A percentile compares a stretch with the other conserved stretches of the same genome.
Conservation (phyloP, 2,797 vertebrate species). For the Argya squamiceps region DNA sequence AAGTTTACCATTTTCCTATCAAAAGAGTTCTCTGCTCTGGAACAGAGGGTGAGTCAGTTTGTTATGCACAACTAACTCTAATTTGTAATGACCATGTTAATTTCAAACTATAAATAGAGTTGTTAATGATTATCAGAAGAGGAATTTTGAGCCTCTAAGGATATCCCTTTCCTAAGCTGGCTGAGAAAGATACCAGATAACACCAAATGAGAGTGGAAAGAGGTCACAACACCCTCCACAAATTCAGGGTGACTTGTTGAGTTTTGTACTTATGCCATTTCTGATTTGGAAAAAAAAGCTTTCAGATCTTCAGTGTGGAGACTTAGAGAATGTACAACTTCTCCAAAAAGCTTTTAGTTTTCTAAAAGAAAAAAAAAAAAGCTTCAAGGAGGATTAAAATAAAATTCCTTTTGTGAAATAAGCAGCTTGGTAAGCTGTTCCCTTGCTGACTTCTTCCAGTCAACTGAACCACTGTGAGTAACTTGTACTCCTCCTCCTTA, state of each 20-base stretch:
- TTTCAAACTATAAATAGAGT: background rate
- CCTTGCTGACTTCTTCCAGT: conserved; percentile 4
- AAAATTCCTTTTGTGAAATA: background rate
- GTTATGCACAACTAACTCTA: background rate
- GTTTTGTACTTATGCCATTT: background rate
- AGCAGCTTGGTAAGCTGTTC: background rate
- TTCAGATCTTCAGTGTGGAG: background rate
- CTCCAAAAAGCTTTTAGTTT: background rate
- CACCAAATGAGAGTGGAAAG: background rate
- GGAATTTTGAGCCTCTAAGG: background rate
- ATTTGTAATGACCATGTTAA: background rate
- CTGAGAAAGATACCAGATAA: background rate
- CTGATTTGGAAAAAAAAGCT: background rate
- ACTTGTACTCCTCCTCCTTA: background rate
- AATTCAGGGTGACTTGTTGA: background rate
- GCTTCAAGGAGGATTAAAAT: background rate
- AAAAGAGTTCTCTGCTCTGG: background rate
- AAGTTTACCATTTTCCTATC: background rate
- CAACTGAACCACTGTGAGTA: background rate
- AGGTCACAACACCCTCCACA: background rate
- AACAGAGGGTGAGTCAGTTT: background rate
- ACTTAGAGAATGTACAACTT: background rate
- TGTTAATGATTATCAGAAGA: background rate
- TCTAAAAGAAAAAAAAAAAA: background rate
- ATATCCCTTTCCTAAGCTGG: background rate